Evolutionary conservation across 2,113 vertebrate species (phyloP), one percentile per base, ranked within the genome.

Genomic region (Tachycineta bicolor): DNA sequence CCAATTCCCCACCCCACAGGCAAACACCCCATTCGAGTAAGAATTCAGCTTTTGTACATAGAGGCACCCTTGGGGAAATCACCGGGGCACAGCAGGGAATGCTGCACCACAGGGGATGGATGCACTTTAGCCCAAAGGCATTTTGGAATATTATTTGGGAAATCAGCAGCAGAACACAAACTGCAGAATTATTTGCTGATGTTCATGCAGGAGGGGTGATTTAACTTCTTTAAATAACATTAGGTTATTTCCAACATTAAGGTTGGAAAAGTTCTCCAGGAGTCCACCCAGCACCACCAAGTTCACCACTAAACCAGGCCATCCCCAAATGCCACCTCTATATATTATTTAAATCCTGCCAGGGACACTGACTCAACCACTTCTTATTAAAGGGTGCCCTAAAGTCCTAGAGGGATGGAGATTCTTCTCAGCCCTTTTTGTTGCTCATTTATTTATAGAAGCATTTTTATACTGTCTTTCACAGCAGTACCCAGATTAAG

Each of bases 131-230:
- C 92, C 84, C 43, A 79, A 47, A 85, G 73, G 59, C 25, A 33
- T 90, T 80, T 55, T 84, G 41, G 79, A 97, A 65, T 96, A 95
- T 96, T 93, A 73, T 70, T 74, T 90, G 76, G 89, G 79, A 96
- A 96, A 94, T 91, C 78, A 91, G 62, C 80, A 93, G 91, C 62
- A 92, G 65, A 77, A 46, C 65, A 85, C 53, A 92, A 53, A 44
- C 55, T 46, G 20, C 11, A 68, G 62, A 88, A 80, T 73, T 47
- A 37, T 55, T 91, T 80, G 39, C 52, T 73, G 52, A 69, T 87
- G 47, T 55, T 46, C 34, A 89, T 6, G n/a, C 73, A 87, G 39
- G 17, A 87, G 12, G 26, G 22, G 7, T 26, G 21, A 46, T 75
- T 69, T 82, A 8, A 44, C 55, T 83, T 21, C 31, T n/a, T 60